A percentile compares a stretch with the other conserved stretches of the same genome.
Evolutionary conservation across 1,140 invertebrate species (phyloP).

Genomic region (Liolophura sinensis): DNA sequence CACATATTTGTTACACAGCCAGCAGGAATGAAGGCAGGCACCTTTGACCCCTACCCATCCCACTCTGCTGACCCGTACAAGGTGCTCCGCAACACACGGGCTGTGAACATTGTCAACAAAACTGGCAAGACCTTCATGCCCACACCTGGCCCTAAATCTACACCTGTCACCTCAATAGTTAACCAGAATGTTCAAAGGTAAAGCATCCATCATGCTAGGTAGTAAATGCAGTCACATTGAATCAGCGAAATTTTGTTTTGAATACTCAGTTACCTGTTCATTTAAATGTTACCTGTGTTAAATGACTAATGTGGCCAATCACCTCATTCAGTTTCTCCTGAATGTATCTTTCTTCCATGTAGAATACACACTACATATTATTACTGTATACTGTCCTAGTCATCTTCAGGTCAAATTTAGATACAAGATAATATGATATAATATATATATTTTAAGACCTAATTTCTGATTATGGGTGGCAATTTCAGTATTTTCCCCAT

Average conservation of each 20-base stretch:
- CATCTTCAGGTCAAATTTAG: not conserved
- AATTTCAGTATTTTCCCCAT: too few species aligned
- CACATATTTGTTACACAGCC: conserved; percentile 34
- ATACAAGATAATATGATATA: not conserved
- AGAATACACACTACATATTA: too few species aligned
- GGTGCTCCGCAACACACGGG: conserved; percentile 29
- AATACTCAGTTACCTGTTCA: too few species aligned
- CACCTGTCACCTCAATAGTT: conserved; percentile 51
- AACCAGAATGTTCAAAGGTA: conserved; percentile 55
- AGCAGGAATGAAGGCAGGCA: conserved; percentile 55
- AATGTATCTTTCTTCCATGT: too few species aligned
- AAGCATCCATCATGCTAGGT: conserved; percentile 6
- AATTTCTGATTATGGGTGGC: not conserved
- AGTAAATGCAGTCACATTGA: too few species aligned
- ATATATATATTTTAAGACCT: not conserved
- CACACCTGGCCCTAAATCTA: conserved; percentile 52
- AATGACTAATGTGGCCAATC: too few species aligned
- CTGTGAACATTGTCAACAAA: conserved; percentile 54
- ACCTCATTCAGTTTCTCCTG: too few species aligned
- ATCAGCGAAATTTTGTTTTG: too few species aligned
- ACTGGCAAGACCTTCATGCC: conserved; percentile 56
- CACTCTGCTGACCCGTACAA: conserved; percentile 54
- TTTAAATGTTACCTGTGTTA: too few species aligned
- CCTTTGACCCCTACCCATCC: conserved; percentile 56
- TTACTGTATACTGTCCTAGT: too few species aligned